These are phyloP conservation scores for Nephrocerus scutellatus DNA, from an alignment of 2,888 invertebrate genomes.

Conservation along the genomic window DNA sequence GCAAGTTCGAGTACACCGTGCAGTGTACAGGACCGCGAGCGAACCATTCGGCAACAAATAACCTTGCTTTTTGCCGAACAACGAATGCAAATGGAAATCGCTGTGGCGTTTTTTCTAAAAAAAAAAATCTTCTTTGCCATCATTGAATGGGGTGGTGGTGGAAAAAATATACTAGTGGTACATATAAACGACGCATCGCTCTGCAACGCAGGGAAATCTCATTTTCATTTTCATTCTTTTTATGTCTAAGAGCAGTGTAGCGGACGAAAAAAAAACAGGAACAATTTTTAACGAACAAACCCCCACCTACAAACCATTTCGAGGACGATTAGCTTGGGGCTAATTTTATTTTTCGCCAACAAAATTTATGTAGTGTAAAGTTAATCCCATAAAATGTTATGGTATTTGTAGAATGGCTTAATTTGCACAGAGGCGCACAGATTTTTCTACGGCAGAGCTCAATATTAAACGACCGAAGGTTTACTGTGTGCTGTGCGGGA, in stretches of 20 bases:
- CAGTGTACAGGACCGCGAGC: no score
- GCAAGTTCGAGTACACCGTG: no score
- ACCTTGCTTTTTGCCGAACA: no score
- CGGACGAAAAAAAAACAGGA: neutral
- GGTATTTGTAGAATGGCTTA: constrained; percentile 29
- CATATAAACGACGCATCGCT: neutral
- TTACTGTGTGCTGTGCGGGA: no score
- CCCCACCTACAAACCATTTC: constrained; percentile 26
- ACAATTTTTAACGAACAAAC: no score
- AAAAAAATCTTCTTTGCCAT: no score
- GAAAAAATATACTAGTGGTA: no score
- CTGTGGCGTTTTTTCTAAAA: no score
- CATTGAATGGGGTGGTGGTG: no score
- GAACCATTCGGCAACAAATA: no score
- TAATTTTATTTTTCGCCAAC: constrained; percentile 34
- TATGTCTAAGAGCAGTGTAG: neutral
- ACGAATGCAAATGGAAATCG: no score
- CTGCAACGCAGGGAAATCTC: neutral
- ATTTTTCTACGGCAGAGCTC: constrained; percentile 13
- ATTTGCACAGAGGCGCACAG: constrained; percentile 25
- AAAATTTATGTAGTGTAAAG: constrained; percentile 41
- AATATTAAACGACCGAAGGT: no score
- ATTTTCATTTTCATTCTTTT: neutral
- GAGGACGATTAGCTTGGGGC: constrained; percentile 33
- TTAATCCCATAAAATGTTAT: constrained; percentile 37